Evolutionary conservation across 2,888 invertebrate genomes (phyloP).

Genomic region (Thysanoteuthis rhombus): DNA sequence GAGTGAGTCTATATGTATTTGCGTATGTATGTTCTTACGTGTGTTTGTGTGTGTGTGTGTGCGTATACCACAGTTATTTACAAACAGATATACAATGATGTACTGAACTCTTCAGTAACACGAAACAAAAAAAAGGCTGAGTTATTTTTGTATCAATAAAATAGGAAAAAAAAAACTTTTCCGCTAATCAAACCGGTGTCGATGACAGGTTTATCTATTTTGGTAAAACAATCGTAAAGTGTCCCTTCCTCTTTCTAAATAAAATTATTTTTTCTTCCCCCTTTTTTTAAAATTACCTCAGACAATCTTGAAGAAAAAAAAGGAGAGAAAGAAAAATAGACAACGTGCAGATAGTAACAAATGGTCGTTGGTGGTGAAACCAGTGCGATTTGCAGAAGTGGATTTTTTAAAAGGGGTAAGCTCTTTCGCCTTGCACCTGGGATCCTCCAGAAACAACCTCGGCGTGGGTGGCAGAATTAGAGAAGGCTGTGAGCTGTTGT

Average conservation of each 20-base stretch:
- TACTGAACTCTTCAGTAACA: neutral
- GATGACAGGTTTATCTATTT: neutral
- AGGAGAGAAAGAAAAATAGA: no score
- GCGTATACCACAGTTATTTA: neutral
- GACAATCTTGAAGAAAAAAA: no score
- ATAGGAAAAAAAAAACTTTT: neutral
- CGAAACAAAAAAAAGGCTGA: no score
- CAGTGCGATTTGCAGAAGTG: neutral
- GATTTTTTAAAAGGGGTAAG: neutral
- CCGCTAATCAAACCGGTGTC: neutral
- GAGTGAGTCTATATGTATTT: no score
- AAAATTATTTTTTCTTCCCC: no score
- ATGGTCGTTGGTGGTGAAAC: neutral
- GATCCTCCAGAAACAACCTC: neutral
- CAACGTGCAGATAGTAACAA: neutral
- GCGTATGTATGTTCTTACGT: no score
- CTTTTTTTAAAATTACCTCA: neutral
- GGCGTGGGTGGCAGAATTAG: neutral
- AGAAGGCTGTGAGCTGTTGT: no score
- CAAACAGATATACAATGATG: neutral
- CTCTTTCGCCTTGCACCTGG: neutral
- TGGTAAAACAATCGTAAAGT: neutral
- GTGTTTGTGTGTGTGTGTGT: neutral
- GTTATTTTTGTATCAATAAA: neutral
- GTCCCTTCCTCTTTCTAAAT: neutral